Conservation (phyloP, 1,140 invertebrate genomes). For the Mycetomoellerius zeteki region DNA sequence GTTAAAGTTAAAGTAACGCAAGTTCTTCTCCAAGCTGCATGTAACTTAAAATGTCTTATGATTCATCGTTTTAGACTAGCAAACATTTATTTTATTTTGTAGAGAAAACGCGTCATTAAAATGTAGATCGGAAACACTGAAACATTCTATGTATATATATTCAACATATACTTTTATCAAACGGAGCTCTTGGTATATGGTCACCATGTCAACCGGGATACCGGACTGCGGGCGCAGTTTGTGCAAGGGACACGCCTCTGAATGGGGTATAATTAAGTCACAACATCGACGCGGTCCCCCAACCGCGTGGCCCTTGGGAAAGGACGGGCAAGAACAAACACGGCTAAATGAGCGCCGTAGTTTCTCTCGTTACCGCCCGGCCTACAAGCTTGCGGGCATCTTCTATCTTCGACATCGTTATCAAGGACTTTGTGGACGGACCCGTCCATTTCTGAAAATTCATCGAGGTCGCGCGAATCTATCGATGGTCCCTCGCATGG, state of each 20-base stretch:
- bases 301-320: slow-evolving; percentile 74
- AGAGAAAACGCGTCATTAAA: slow-evolving; percentile 25
- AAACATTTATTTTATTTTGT: neutral
- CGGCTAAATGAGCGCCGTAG: slow-evolving; percentile 82
- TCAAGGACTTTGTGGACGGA: slow-evolving; percentile 44
- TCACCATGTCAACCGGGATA: slow-evolving; percentile 70
- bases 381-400: slow-evolving; percentile 70
- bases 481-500: neutral
- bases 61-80: neutral
- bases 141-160: slow-evolving; percentile 15
- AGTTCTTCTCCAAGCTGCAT: neutral
- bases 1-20: neutral
- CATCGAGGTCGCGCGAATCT: slow-evolving; percentile 32
- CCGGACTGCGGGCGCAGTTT: slow-evolving; percentile 76
- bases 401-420: slow-evolving; percentile 61
- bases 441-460: slow-evolving; percentile 42
- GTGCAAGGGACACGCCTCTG: slow-evolving; percentile 82
- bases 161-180: slow-evolving; percentile 11
- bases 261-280: slow-evolving; percentile 86
- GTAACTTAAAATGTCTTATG: neutral
- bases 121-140: neutral
- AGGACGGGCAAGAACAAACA: slow-evolving; percentile 83
- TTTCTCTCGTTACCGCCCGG: slow-evolving; percentile 75
- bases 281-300: slow-evolving; percentile 79
- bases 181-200: slow-evolving; percentile 66